Percentiles rank a stretch among this genome's conserved stretches.
phyloP scores from a whole-genome alignment of 2,888 invertebrate species.

The Campoletis raptor region DNA sequence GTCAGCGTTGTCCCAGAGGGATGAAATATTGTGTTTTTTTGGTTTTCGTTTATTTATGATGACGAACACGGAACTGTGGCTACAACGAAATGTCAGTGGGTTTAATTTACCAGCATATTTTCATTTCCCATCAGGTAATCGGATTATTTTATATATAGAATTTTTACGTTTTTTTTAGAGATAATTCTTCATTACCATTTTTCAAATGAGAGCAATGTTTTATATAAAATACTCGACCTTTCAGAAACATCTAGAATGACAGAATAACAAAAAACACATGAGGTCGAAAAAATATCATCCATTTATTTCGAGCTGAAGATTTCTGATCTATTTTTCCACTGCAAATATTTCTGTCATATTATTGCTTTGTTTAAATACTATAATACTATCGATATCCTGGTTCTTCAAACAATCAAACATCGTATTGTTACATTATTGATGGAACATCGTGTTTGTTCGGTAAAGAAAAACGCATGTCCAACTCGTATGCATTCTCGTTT shows the following conservation, averaged over 20 bases:
- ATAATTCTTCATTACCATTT: not conserved
- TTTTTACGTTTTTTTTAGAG: not conserved
- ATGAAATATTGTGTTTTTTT: conserved; percentile 25
- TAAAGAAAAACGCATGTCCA: no score
- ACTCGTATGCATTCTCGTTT: not conserved
- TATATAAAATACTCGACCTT: not conserved
- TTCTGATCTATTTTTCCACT: not conserved
- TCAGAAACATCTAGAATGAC: not conserved
- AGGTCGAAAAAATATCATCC: not conserved
- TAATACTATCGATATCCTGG: not conserved
- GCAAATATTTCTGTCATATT: not conserved
- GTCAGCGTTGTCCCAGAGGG: not conserved
- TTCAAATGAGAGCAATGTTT: not conserved
- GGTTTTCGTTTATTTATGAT: conserved; percentile 5
- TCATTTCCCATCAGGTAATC: conserved; percentile 21
- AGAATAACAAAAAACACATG: not conserved
- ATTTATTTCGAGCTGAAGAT: not conserved
- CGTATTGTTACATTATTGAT: not conserved
- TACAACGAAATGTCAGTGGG: conserved; percentile 25
- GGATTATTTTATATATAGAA: not conserved
- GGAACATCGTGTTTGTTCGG: not conserved
- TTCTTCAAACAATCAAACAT: not conserved
- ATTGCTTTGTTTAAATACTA: not conserved
- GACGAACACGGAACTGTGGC: not conserved
- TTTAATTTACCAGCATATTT: conserved; percentile 25